phyloP scores from a whole-genome alignment of 2,888 invertebrate species.

The Oligia fasciuncula region DNA sequence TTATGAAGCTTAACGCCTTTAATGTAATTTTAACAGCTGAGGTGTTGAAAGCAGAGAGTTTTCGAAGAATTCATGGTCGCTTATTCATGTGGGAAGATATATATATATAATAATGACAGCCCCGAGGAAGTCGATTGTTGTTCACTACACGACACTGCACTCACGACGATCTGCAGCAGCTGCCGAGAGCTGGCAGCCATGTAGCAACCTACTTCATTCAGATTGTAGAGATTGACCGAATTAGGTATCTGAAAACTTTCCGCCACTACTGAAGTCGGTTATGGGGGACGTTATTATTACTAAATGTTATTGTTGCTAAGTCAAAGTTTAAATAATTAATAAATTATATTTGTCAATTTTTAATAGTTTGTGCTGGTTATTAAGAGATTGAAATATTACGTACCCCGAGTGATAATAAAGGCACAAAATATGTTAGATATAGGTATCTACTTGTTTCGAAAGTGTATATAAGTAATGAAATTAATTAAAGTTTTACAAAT shows the following conservation, averaged over 20 bases:
- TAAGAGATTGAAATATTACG: slow-evolving; percentile 63
- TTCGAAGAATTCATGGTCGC: slow-evolving; percentile 63
- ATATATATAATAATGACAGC: slow-evolving; percentile 56
- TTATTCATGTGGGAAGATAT: slow-evolving; percentile 58
- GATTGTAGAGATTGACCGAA: slow-evolving; percentile 63
- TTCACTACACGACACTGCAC: slow-evolving; percentile 48
- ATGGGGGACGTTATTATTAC: slow-evolving; percentile 60
- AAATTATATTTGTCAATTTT: slow-evolving; percentile 69
- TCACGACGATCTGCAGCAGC: slow-evolving; percentile 41
- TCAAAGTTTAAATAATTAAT: slow-evolving; percentile 61
- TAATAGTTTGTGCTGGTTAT: slow-evolving; percentile 62
- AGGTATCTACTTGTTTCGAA: slow-evolving; percentile 65
- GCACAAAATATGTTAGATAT: slow-evolving; percentile 73
- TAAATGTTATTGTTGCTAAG: slow-evolving; percentile 66
- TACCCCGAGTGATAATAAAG: slow-evolving; percentile 74
- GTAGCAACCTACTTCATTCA: slow-evolving; percentile 49
- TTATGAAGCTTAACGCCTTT: slow-evolving; percentile 73
- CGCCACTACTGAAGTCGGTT: slow-evolving; percentile 45
- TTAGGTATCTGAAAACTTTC: slow-evolving; percentile 57
- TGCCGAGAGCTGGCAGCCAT: slow-evolving; percentile 33
- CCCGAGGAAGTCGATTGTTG: slow-evolving; percentile 49
- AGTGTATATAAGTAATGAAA: slow-evolving; percentile 67
- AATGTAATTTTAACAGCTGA: slow-evolving; percentile 68
- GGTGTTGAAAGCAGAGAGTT: slow-evolving; percentile 64
- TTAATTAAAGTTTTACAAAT: slow-evolving; percentile 67